Base-by-base conservation (phyloP, 2,888 invertebrate genomes). In the Drosophila parthenogenetica region DNA sequence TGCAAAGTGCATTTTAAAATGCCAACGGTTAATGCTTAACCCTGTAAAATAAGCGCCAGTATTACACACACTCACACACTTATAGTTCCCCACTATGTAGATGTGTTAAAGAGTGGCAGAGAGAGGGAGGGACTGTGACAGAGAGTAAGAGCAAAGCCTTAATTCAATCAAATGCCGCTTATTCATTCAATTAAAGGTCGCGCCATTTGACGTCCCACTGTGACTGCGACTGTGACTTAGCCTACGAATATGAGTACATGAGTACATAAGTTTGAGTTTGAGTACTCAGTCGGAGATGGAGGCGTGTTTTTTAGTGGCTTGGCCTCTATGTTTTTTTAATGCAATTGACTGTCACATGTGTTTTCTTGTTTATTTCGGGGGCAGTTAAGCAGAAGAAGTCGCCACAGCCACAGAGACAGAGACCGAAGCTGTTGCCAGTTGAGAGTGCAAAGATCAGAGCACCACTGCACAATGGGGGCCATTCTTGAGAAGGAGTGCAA, bases 111-210 rank as follows among this genome's bases (percentile, higher is more conserved):
- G 58, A 65, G 48, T 37, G 58, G 42, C 39, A 25, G 25, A 14
- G 25, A 19, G 14, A 32, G 32, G 29, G 40, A 54, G 40, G 5
- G 14, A 59, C 42, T 32, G 48, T 29, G 29, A 29, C 29, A 11
- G 59, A 29, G 37, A 59, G 37, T 45, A 29, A 53, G 46, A 37
- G 53, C 37, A 71, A 49, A 72, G 76, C 67, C 70, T 89, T 89
- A 85, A 89, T 87, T 89, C 76, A 89, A 89, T 89, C 87, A 89
- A 89, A 87, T 81, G 90, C 86, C 90, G 88, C 90, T 89, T 89
- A 89, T 87, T 89, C 90, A 89, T 90, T 89, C 87, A 89, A 89
- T 89, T 90, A 90, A 89, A 90, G 90, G 90, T 89, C 89, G 90
- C 79, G 89, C 87, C 85, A 84, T 88, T 86, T 86, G 87, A 86